Percentiles rank a stretch among this genome's conserved stretches.
These are phyloP conservation scores for Pteronura brasiliensis DNA, from an alignment of 2,113 vertebrate genomes.

Conservation along the genomic window DNA sequence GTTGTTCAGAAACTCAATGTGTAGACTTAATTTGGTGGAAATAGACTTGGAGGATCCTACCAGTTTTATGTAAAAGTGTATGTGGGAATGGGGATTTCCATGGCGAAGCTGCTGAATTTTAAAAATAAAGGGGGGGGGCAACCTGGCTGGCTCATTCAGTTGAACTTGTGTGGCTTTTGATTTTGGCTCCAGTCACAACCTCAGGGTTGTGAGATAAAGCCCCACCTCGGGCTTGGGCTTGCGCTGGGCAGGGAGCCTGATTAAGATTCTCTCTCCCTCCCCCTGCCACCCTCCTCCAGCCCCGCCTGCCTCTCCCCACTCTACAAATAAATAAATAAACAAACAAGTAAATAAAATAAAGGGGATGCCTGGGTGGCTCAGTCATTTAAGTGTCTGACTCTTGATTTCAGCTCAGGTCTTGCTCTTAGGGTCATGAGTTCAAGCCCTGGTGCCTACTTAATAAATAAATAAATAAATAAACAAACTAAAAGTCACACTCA, in stretches of 20 bases:
- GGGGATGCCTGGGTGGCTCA: not conserved
- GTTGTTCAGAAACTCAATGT: constrained; percentile 47
- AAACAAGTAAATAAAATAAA: not conserved
- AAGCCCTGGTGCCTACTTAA: not conserved
- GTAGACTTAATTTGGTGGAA: constrained; percentile 15
- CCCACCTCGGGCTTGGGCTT: not conserved
- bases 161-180: not conserved
- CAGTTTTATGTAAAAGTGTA: not conserved
- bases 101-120: not conserved
- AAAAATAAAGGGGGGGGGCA: not conserved
- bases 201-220: not conserved
- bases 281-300: no score
- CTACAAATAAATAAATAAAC: not conserved
- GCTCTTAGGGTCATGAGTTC: not conserved
- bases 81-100: not conserved
- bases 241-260: not conserved
- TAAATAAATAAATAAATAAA: not conserved
- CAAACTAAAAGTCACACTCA: not conserved
- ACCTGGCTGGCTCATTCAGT: not conserved
- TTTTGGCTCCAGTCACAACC: not conserved
- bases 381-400: not conserved
- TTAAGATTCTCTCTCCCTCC: not conserved
- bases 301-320: no score
- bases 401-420: not conserved
- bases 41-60: constrained; percentile 33